Evolutionary conservation across 2,797 vertebrate species (phyloP).

Genomic region (Valencia hispanica): DNA sequence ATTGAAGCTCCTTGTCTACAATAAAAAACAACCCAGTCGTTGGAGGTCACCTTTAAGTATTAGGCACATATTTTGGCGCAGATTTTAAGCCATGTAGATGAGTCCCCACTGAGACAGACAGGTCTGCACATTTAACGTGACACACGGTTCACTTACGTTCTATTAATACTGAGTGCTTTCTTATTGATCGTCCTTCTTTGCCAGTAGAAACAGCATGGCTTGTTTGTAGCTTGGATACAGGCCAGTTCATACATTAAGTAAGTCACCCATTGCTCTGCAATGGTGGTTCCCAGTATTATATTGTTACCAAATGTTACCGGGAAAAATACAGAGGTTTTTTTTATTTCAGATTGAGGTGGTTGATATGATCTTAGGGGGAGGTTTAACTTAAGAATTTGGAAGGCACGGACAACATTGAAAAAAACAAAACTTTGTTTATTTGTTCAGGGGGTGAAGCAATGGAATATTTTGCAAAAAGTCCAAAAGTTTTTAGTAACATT

Average conservation of each 20-base stretch:
- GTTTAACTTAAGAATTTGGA: too few species aligned
- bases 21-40: background rate
- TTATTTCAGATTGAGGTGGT: too few species aligned
- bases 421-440: too few species aligned
- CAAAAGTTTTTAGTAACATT: too few species aligned
- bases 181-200: slow-evolving; percentile 51
- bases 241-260: slow-evolving; percentile 61
- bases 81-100: slow-evolving; percentile 11
- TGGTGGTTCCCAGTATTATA: slow-evolving; percentile 52
- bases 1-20: background rate
- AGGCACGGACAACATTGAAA: too few species aligned
- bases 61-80: background rate
- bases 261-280: slow-evolving; percentile 58
- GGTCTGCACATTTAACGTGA: slow-evolving; percentile 32
- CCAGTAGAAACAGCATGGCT: slow-evolving; percentile 38
- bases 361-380: too few species aligned
- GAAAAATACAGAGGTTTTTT: too few species aligned
- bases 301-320: too few species aligned
- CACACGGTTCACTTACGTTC: slow-evolving; percentile 44
- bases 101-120: slow-evolving; percentile 13
- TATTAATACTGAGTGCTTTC: slow-evolving; percentile 61
- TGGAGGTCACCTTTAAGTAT: background rate
- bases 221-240: slow-evolving; percentile 52
- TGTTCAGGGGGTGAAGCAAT: too few species aligned
- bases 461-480: too few species aligned